Evolutionary conservation across 2,113 vertebrate species (phyloP).

Genomic region (Rissa tridactyla): DNA sequence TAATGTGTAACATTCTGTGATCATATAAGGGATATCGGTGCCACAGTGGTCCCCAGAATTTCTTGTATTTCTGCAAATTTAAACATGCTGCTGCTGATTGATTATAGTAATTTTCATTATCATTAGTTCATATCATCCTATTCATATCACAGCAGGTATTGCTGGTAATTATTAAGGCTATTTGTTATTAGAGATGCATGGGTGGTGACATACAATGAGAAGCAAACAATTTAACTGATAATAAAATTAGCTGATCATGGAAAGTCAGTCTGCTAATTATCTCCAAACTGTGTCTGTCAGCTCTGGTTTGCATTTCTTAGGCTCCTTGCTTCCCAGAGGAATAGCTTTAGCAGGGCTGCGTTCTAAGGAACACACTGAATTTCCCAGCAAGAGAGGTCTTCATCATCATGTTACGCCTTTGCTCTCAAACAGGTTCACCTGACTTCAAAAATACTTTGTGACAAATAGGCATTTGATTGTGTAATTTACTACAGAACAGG

Average conservation of each 20-base stretch:
- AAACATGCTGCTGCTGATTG: neutral
- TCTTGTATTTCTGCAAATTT: constrained; percentile 2
- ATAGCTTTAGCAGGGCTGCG: neutral
- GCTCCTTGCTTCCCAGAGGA: neutral
- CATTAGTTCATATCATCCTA: constrained; percentile 4
- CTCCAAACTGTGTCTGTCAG: neutral
- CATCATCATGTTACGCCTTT: neutral
- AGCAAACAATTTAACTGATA: constrained; percentile 34
- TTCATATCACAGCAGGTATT: constrained; percentile 55
- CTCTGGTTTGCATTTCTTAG: neutral
- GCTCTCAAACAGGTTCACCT: fast-evolving
- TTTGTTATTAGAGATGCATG: constrained; percentile 49
- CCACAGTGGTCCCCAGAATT: neutral
- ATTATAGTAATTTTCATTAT: constrained; percentile 45
- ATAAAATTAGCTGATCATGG: constrained; percentile 46
- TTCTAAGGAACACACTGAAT: neutral
- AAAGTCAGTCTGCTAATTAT: constrained; percentile 46
- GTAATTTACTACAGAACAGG: neutral
- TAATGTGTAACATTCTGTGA: neutral
- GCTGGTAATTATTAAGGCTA: constrained; percentile 54
- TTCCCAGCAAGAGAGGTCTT: neutral
- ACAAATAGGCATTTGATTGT: neutral
- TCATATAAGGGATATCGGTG: neutral
- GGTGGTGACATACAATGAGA: constrained; percentile 24
- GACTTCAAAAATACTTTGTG: neutral